phyloP scores from a whole-genome alignment of 2,888 invertebrate genomes.

The Scaptomyza reducta region DNA sequence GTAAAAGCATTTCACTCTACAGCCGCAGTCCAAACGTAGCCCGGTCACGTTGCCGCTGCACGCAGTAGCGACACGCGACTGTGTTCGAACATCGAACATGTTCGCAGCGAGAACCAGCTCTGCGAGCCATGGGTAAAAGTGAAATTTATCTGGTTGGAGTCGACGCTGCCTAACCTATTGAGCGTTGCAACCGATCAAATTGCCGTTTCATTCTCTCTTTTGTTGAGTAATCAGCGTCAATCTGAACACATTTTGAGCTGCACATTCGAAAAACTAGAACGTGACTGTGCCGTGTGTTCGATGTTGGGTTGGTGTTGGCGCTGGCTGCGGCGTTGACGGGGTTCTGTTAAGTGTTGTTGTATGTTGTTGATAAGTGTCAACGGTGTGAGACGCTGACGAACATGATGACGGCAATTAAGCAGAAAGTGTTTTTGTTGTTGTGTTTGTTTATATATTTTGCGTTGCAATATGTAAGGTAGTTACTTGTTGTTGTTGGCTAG shows the following conservation, averaged over 20 bases:
- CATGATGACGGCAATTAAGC: slow-evolving; percentile 13
- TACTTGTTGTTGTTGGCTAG: slow-evolving; percentile 1
- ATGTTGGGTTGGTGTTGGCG: not conserved
- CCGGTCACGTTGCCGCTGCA: slow-evolving; percentile 81
- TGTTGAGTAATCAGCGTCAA: slow-evolving; percentile 73
- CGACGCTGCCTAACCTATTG: slow-evolving; percentile 36
- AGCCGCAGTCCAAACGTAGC: slow-evolving; percentile 41
- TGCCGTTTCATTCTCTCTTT: slow-evolving; percentile 41
- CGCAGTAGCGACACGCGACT: slow-evolving; percentile 73
- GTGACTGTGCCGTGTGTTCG: slow-evolving; percentile 53
- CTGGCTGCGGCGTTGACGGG: not conserved
- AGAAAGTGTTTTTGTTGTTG: slow-evolving; percentile 10
- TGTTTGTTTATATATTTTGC: not conserved
- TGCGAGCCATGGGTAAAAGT: slow-evolving; percentile 56
- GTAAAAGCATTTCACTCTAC: slow-evolving; percentile 79
- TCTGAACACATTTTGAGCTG: slow-evolving; percentile 65
- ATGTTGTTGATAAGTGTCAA: not conserved
- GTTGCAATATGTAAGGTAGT: slow-evolving; percentile 5
- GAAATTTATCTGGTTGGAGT: slow-evolving; percentile 57
- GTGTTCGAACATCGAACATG: slow-evolving; percentile 44
- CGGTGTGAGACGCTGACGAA: slow-evolving; percentile 5
- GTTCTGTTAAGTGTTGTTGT: not conserved
- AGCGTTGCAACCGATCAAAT: slow-evolving; percentile 65
- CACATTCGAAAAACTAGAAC: slow-evolving; percentile 67
- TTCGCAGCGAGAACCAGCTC: slow-evolving; percentile 17